Base-by-base conservation (phyloP, 2,888 invertebrate genomes). In the Agelastica alni region DNA sequence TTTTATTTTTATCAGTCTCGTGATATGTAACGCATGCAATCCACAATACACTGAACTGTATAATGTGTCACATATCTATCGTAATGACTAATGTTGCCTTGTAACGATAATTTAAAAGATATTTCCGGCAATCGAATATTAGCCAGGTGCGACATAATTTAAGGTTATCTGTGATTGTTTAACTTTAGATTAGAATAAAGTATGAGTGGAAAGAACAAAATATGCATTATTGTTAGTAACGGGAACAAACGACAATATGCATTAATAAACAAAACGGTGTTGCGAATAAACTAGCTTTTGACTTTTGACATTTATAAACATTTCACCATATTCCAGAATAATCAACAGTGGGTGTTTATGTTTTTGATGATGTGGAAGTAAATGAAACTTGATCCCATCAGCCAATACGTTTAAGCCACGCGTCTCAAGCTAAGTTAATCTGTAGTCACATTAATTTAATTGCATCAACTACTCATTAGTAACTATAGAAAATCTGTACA, bases 351-450 rank as follows among this genome's bases (percentile, higher is more conserved):
- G 37, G 37, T 20, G 37, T 39, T 39, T 39, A 39, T 39, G 37
- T 31, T 48, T 48, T 45, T 59, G 56, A 53, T 56, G 56, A 56
- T 56, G 56, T 56, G 56, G 59, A 56, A 54, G 45, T 49, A 44
- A 16, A 14, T 48, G 34, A 31, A 56, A 54, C 37, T 51, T 28
- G 13, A 49, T 46, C 28, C 22, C 34, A 44, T 36, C 46, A 55
- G 44, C 59, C 59, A 59, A 59, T 59, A 49, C 56, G 34, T 41
- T 39, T 18, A 20, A 43, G 52, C 44, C 59, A 54, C 59, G 56
- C 54, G 18, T 36, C 30, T 47, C 28, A 41, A 30, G 10, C 6
- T 13, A 22, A 31, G 10, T 9, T 13, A 22, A 31, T 45, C 10
- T 32, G 22, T 16, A 28, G n/a, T 14, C 26, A n/a, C 20, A 17